Percentiles rank a stretch among this genome's conserved stretches.
Evolutionary conservation across 2,888 invertebrate species (phyloP).

Genomic region (Nasonia oneida): DNA sequence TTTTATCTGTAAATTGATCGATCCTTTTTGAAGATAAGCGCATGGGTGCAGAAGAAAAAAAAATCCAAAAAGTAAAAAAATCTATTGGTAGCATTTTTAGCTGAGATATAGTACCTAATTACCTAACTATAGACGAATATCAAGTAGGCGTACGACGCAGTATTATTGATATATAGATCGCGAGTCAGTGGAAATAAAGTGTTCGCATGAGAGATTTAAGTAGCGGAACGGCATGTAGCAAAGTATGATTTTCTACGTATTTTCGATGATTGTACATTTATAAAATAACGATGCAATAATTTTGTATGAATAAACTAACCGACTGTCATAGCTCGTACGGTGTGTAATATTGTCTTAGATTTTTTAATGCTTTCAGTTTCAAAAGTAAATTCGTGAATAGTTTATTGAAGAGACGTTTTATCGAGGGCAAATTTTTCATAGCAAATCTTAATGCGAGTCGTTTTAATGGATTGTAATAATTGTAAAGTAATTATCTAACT

Average conservation of each 20-base stretch:
- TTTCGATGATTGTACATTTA: slow-evolving; percentile 30
- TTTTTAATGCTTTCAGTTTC: slow-evolving; percentile 8
- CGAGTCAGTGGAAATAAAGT: slow-evolving; percentile 25
- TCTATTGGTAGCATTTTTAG: slow-evolving; percentile 48
- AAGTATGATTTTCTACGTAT: slow-evolving; percentile 49
- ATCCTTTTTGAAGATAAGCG: slow-evolving; percentile 26
- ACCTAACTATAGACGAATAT: slow-evolving; percentile 6
- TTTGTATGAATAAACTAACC: slow-evolving; percentile 36
- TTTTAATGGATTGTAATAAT: slow-evolving; percentile 2
- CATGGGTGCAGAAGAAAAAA: not conserved
- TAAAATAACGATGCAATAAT: slow-evolving; percentile 48
- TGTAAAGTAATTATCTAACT: not conserved
- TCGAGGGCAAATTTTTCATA: not conserved
- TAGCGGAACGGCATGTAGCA: slow-evolving; percentile 11
- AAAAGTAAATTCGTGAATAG: not conserved
- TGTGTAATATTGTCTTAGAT: not conserved
- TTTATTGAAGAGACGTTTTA: not conserved
- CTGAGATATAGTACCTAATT: slow-evolving; percentile 42
- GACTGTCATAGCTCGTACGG: slow-evolving; percentile 1
- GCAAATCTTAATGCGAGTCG: not conserved
- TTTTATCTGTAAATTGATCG: slow-evolving; percentile 41
- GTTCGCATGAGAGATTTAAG: slow-evolving; percentile 44
- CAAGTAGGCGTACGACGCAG: slow-evolving; percentile 48
- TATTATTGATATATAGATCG: slow-evolving; percentile 41
- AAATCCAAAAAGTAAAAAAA: not conserved